A percentile compares a stretch with the other conserved stretches of the same genome.
Conservation (phyloP, 2,113 vertebrate species). For the Leptocoma aspasia region DNA sequence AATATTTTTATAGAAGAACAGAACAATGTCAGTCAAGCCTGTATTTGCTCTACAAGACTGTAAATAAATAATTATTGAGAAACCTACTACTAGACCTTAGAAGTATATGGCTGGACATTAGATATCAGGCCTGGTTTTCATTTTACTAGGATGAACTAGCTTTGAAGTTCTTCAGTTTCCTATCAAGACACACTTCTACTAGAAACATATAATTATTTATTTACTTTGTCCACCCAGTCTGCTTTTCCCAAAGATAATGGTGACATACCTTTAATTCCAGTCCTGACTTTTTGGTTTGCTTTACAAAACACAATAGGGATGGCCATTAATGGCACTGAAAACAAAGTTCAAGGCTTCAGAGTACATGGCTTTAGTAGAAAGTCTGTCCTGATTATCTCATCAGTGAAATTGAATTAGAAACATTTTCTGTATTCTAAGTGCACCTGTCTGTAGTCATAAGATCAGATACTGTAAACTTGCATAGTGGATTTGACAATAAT, state of each 20-base stretch:
- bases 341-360: not conserved
- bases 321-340: not conserved
- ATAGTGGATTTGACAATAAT: constrained; percentile 43
- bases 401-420: constrained; percentile 27
- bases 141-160: not conserved
- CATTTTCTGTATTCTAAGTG: constrained; percentile 27
- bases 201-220: not conserved
- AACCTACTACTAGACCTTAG: not conserved
- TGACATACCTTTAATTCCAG: not conserved
- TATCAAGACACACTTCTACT: not conserved
- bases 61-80: not conserved
- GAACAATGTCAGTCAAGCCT: not conserved
- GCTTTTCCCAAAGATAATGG: not conserved
- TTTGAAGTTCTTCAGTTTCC: not conserved
- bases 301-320: not conserved
- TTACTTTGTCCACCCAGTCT: not conserved
- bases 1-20: not conserved
- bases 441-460: constrained; percentile 26
- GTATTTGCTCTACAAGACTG: not conserved
- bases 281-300: not conserved
- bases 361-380: not conserved
- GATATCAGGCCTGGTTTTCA: not conserved
- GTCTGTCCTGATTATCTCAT: not conserved
- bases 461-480: not conserved
- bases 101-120: not conserved